Conservation (phyloP, 2,797 vertebrate species). For the Manis pentadactyla region DNA sequence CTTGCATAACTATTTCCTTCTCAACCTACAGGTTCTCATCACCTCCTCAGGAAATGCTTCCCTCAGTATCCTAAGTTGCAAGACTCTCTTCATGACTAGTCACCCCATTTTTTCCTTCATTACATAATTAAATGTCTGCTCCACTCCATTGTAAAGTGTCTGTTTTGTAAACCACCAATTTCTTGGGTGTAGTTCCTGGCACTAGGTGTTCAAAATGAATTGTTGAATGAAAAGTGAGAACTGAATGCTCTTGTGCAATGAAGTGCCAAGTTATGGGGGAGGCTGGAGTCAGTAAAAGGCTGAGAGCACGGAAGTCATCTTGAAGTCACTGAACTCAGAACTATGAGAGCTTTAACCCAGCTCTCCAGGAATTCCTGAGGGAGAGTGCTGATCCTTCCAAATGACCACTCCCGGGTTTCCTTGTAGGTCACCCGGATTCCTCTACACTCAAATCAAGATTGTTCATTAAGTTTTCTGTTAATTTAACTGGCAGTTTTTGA, state of each 20-base stretch:
- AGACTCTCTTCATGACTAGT: background rate
- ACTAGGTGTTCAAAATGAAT: background rate
- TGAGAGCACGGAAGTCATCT: background rate
- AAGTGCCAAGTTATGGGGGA: background rate
- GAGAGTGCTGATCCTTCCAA: background rate
- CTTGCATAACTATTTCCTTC: background rate
- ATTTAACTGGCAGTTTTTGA: conserved; percentile 43
- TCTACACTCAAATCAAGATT: conserved; percentile 1
- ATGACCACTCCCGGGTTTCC: background rate
- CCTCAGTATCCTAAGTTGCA: background rate
- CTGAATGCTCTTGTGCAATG: background rate
- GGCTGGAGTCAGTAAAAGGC: background rate
- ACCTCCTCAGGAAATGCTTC: background rate
- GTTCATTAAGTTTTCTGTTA: conserved; percentile 17
- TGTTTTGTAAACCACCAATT: background rate
- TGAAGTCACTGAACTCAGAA: conserved; percentile 3
- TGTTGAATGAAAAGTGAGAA: conserved; percentile 1
- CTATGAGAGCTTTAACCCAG: background rate
- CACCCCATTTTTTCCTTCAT: background rate
- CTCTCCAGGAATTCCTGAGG: conserved; percentile 10
- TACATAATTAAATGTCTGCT: background rate
- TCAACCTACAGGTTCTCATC: background rate
- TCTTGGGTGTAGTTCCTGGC: background rate
- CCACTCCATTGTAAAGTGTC: background rate
- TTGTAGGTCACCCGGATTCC: background rate